phyloP scores from a whole-genome alignment of 2,113 vertebrate genomes.

The Todiramphus saurophagus region DNA sequence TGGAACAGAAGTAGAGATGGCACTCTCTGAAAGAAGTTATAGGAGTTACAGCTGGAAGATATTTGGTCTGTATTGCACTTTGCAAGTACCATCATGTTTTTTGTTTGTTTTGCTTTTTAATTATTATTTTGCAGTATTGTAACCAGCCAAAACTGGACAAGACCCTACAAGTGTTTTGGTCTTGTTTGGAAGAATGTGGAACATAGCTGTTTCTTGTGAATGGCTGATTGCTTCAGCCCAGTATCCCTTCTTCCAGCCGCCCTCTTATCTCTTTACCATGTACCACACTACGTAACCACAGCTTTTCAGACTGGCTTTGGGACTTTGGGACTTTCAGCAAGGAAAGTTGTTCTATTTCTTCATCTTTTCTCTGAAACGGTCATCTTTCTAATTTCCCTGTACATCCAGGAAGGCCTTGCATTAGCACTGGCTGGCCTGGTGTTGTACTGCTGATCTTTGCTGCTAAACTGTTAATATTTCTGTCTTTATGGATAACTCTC shows the following conservation, averaged over 20 bases:
- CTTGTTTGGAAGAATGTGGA: neutral
- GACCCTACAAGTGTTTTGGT: neutral
- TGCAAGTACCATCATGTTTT: accelerated
- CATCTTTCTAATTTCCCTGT: neutral
- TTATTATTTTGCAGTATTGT: neutral
- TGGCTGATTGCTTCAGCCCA: neutral
- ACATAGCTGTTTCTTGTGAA: neutral
- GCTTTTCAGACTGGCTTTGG: neutral
- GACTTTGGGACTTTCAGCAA: neutral
- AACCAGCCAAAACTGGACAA: neutral
- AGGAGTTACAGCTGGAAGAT: neutral
- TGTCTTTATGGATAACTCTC: neutral
- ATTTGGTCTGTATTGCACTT: neutral
- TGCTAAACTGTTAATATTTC: neutral
- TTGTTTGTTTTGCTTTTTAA: neutral
- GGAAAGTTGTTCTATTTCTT: neutral
- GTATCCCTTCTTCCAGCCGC: neutral
- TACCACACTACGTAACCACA: neutral
- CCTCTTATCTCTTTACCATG: neutral
- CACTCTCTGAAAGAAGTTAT: neutral
- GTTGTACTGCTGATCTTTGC: neutral
- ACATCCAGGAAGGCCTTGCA: neutral
- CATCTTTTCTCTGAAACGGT: neutral
- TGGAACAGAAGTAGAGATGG: neutral
- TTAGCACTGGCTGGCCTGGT: neutral